Base-by-base conservation (phyloP, 1,140 invertebrate species). In the Muscidifurax raptorellus region DNA sequence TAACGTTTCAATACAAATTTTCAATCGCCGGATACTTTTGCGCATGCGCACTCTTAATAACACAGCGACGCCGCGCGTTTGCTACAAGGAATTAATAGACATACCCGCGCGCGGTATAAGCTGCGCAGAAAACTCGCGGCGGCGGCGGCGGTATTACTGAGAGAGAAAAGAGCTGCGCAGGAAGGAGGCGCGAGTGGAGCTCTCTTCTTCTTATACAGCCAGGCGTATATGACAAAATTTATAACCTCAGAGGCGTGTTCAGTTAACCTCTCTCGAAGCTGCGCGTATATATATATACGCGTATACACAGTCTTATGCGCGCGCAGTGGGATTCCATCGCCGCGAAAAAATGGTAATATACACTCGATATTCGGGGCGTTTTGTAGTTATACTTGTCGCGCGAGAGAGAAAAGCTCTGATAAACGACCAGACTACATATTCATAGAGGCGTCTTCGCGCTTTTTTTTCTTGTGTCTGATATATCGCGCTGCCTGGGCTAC, bases 181-280 rank as follows among this genome's bases (percentile, higher is more conserved):
- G 25, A 59, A 77, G 75, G 36, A 47, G 75, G 28, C 25, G 47
- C 25, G 52, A 47, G 44, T 22, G 47, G 2, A 13, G 52, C 47
- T 18, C 47, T 81, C 80, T 72, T 32, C 2, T 25, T 28, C 67
- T 69, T 69, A 22, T 22, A 22, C 28, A 40, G 32, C 13, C 15
- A 7, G n/a, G 28, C 25, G 9, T 75, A 75, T 67, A 77, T 83
- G 66, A 83, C 75, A 79, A 79, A 83, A 83, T 83, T 83, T 83
- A 83, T 83, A 78, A 78, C 66, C 76, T 78, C 82, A 78, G 75
- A 83, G 82, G 82, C 66, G 75, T 83, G 76, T 79, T 83, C 82
- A 25, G 36, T 83, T 83, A 78, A 83, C n/a, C 66, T 79, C 28
- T 74, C 32, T 75, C 47, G 15, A 32, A 0, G 67, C 67, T 1